A percentile compares a stretch with the other conserved stretches of the same genome.
phyloP scores from a whole-genome alignment of 2,113 vertebrate genomes.

The Engraulis encrasicolus region DNA sequence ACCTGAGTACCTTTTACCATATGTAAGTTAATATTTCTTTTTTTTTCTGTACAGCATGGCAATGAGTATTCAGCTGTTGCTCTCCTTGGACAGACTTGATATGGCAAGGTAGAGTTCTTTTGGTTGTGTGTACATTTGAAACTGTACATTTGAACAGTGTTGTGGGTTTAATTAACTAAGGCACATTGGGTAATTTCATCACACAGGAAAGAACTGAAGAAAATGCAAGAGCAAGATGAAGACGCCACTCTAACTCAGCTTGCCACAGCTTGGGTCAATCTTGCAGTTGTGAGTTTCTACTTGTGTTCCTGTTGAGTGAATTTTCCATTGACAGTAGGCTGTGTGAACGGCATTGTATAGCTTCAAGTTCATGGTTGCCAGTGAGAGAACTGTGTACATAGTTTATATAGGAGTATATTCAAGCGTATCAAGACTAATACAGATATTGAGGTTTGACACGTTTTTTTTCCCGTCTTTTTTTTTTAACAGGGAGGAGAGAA shows the following conservation, averaged over 20 bases:
- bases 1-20: no score
- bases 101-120: slow-evolving; percentile 82
- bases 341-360: no score
- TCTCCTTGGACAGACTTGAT: slow-evolving; percentile 92
- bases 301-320: background rate
- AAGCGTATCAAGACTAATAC: no score
- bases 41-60: slow-evolving; percentile 77
- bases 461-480: background rate
- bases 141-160: no score
- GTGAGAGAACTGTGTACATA: no score
- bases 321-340: no score
- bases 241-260: slow-evolving; percentile 94
- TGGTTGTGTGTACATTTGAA: no score
- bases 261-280: slow-evolving; percentile 92
- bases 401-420: no score
- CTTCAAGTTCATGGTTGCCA: no score
- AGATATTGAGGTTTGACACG: background rate
- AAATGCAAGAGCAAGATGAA: slow-evolving; percentile 96
- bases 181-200: no score
- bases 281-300: slow-evolving; percentile 80
- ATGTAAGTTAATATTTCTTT: no score
- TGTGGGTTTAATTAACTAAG: no score
- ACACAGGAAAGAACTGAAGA: slow-evolving; percentile 93
- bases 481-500: slow-evolving; percentile 89
- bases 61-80: slow-evolving; percentile 89